Base-by-base conservation (phyloP, 2,113 vertebrate species). In the Acrocephalus kingi region DNA sequence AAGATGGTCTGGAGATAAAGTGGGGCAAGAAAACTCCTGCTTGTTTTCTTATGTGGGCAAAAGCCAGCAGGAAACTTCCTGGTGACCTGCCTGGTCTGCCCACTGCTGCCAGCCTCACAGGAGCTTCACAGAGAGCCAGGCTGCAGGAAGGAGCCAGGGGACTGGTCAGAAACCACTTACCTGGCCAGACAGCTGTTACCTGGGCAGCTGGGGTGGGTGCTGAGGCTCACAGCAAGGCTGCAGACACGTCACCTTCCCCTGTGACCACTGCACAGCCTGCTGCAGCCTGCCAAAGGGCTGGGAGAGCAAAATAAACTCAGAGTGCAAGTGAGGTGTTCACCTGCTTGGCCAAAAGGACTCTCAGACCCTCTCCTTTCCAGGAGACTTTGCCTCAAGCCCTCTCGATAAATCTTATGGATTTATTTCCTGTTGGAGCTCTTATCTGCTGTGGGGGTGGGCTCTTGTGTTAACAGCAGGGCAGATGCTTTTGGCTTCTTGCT, bases 401-500 rank as follows among this genome's bases (percentile, higher is more conserved):
- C 33, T 37, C 1, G 0, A 55, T 21, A 58, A 73, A 80, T 33
- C 54, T 46, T n/a, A 24, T 62, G 63, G 55, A 52, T 81, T 66
- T 81, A 24, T 89, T 82, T 59, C 51, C 67, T 67, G 33, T 15
- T 12, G 13, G 82, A 69, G 41, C 15, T 80, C 75, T 86, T 58
- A 8, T 22, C 41, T 12, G 9, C 67, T 17, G 22, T 22, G 77
- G 35, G 80, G 23, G 61, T 75, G 52, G 31, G 81, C 54, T 66
- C 85, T 90, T 62, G 46, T 66, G 61, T 49, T 37, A 56, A 41
- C 78, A 96, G 68, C 85, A 79, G 82, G 75, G 75, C 82, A 93
- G 87, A 85, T 51, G 79, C 72, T 49, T 76, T 93, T 69, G 79
- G 63, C 63, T 94, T 83, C 94, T 90, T 71, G 84, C 74, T 74